Conservation (phyloP, 2,113 vertebrate species). For the Dicaeum eximium region DNA sequence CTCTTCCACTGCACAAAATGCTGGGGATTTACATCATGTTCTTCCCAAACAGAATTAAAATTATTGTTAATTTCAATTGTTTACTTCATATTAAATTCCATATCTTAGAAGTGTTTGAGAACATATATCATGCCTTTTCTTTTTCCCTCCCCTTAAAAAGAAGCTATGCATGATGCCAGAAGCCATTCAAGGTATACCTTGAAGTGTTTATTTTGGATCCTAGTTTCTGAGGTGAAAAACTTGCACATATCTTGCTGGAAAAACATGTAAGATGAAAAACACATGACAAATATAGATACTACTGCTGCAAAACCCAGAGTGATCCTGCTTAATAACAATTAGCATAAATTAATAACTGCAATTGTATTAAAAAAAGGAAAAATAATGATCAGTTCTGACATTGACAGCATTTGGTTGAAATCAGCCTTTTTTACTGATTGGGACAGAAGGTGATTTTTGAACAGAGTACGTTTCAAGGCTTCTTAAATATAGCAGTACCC, state of each 20-base stretch:
- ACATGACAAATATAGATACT: neutral
- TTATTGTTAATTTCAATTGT: neutral
- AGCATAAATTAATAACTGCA: neutral
- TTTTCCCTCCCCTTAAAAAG: neutral
- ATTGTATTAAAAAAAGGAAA: neutral
- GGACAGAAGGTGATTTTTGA: neutral
- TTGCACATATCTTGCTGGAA: neutral
- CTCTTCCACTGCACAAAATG: neutral
- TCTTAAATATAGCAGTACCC: neutral
- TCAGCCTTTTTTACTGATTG: neutral
- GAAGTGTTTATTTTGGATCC: neutral
- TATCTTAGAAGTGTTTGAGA: neutral
- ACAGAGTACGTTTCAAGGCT: neutral
- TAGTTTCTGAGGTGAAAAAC: neutral
- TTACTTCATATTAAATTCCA: neutral
- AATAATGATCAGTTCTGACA: neutral
- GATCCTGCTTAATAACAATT: neutral
- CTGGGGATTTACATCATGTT: rapidly evolving
- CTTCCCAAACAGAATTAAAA: neutral
- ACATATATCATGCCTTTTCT: rapidly evolving
- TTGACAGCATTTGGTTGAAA: neutral
- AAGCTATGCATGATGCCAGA: neutral
- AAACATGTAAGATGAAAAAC: neutral
- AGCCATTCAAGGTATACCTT: neutral
- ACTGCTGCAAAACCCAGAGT: rapidly evolving